phyloP scores from a whole-genome alignment of 2,113 vertebrate species.

The Aptenodytes patagonicus region DNA sequence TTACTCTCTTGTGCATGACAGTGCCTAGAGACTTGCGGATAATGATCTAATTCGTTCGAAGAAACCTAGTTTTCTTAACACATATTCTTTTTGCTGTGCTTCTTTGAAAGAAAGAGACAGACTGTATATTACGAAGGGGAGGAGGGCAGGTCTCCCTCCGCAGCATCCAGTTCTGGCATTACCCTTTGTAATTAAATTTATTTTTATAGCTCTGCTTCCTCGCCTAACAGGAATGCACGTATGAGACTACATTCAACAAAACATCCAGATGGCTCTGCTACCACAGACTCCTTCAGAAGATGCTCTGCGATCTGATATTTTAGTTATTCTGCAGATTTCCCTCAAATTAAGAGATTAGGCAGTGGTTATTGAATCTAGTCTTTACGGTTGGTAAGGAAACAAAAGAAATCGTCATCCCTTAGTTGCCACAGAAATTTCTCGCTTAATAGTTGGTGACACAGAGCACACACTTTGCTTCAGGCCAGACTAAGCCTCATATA shows the following conservation, averaged over 20 bases:
- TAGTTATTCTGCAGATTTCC: neutral
- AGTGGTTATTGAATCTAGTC: neutral
- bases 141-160: neutral
- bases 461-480: neutral
- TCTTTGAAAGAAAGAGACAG: neutral
- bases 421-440: neutral
- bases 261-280: neutral
- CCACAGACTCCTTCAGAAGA: neutral
- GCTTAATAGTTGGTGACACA: neutral
- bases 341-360: neutral
- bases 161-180: neutral
- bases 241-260: neutral
- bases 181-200: neutral
- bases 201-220: neutral
- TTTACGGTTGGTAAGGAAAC: neutral
- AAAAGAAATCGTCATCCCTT: neutral
- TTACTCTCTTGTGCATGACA: neutral
- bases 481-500: neutral
- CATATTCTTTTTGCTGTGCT: neutral
- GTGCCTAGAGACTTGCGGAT: neutral
- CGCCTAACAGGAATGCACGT: neutral
- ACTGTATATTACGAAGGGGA: neutral
- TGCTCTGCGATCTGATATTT: neutral
- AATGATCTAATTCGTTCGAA: neutral
- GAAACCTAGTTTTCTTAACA: neutral